Base-by-base conservation (phyloP, 2,797 vertebrate genomes). In the Aulostomus chinensis region DNA sequence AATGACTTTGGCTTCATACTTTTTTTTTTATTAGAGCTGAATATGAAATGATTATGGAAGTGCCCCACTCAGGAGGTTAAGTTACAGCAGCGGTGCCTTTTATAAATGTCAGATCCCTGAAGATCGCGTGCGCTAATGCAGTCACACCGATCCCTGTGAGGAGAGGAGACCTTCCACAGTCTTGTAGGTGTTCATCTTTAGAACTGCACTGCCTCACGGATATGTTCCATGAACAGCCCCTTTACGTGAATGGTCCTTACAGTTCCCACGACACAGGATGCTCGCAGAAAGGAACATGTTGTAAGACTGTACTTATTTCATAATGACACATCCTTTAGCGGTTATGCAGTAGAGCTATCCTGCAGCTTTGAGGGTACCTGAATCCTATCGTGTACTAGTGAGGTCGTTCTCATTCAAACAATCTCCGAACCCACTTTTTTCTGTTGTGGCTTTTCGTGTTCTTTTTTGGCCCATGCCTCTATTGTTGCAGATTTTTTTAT, bases 301-400 rank as follows among this genome's bases (percentile, higher is more conserved):
- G n/a, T n/a, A n/a, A n/a, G n/a, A n/a, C n/a, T n/a, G n/a, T 41
- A 10, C 3, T 21, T 21, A 21, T 6, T 3, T 6, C 20, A 6
- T 21, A 28, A 8, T 28, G 9, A 28, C 9, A 8, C 25, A 8
- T 28, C 25, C 4, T 4, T 2, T 28, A 2, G 2, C 3, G 5
- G 11, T 17, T 11, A 1, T 42, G n/a, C 26, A n/a, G 2, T 48
- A 54, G 65, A 60, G 81, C 67, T 87, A 82, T 91, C 87, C 93
- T 92, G 91, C 93, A 94, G 90, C 92, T 91, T 94, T 92, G 87
- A 86, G 91, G 85, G 86, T 84, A 89, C 87, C 88, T 84, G 76
- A 91, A 86, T 73, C 84, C 83, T 56, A 70, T 86, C 81, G 72
- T 80, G 83, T 76, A 57, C 68, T 55, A 59, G 79, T 90, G 82